Conservation (phyloP, 2,113 vertebrate species). For the Embiotoca jacksoni region DNA sequence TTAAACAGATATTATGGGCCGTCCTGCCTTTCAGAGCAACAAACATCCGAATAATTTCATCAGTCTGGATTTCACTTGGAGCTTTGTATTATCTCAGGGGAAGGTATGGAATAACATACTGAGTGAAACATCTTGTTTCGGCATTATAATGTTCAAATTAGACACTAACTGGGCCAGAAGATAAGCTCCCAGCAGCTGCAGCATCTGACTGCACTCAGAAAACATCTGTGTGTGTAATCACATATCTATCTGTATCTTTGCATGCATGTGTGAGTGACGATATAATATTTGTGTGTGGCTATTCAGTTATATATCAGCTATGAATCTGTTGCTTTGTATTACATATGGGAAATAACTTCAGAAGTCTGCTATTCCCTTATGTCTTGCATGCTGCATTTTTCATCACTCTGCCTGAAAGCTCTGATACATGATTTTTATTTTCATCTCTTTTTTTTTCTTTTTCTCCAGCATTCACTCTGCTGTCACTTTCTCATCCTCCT, state of each 20-base stretch:
- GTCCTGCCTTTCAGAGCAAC: too few species aligned
- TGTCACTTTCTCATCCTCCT: not conserved
- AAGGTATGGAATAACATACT: too few species aligned
- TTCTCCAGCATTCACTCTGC: too few species aligned
- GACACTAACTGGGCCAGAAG: too few species aligned
- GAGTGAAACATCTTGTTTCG: too few species aligned
- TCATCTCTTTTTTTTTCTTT: not conserved
- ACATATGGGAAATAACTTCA: slow-evolving; percentile 20
- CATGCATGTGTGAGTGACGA: not conserved
- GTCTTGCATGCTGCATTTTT: not conserved
- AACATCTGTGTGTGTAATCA: not conserved
- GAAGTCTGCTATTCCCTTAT: slow-evolving; percentile 6
- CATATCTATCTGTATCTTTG: not conserved
- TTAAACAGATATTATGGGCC: too few species aligned
- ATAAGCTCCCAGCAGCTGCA: not conserved
- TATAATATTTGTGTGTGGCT: too few species aligned
- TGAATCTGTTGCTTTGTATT: not conserved
- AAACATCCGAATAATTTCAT: too few species aligned
- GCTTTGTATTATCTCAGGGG: too few species aligned
- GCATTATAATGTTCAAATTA: too few species aligned
- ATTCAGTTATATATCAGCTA: not conserved
- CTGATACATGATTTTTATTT: not conserved
- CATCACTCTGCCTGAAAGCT: not conserved
- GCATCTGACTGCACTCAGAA: not conserved
- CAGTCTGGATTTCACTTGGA: too few species aligned